These are phyloP conservation scores for Anableps anableps DNA, from an alignment of 2,797 vertebrate species.

Conservation along the genomic window DNA sequence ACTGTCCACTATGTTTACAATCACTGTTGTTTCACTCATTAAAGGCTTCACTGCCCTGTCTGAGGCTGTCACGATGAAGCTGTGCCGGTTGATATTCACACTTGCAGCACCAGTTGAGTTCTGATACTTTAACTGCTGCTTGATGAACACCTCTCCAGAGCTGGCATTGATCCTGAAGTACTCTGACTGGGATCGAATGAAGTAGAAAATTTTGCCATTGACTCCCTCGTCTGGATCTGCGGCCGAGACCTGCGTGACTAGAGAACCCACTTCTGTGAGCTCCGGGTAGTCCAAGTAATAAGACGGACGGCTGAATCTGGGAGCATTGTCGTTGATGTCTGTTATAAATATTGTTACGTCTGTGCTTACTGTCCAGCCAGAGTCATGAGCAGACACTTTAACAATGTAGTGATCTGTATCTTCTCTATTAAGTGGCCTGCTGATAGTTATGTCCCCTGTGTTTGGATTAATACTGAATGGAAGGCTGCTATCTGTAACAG, in stretches of 20 bases:
- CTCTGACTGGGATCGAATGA: conserved; percentile 95
- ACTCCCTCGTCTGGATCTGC: conserved; percentile 90
- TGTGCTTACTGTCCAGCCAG: conserved; percentile 97
- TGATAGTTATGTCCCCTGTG: conserved; percentile 93
- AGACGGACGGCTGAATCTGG: conserved; percentile 92
- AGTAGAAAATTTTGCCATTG: conserved; percentile 96
- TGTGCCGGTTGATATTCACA: conserved; percentile 93
- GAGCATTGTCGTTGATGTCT: conserved; percentile 94
- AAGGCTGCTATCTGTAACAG: conserved; percentile 89
- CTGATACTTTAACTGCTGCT: conserved; percentile 91
- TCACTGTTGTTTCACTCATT: conserved; percentile 95
- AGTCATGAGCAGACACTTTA: conserved; percentile 94
- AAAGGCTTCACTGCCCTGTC: conserved; percentile 90
- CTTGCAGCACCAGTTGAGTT: conserved; percentile 88
- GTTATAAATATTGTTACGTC: conserved; percentile 95
- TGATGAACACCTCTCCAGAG: conserved; percentile 93
- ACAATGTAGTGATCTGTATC: conserved; percentile 92
- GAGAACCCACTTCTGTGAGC: conserved; percentile 87
- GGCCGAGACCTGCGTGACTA: conserved; percentile 90
- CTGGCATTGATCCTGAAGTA: conserved; percentile 95
- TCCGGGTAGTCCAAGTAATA: conserved; percentile 97
- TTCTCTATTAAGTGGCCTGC: conserved; percentile 92
- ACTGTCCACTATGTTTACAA: conserved; percentile 93
- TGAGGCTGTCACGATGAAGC: conserved; percentile 95
- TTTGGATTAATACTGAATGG: conserved; percentile 91